These are phyloP conservation scores for Sciurus vulgaris DNA, from an alignment of 2,797 vertebrate genomes.

Conservation along the genomic window DNA sequence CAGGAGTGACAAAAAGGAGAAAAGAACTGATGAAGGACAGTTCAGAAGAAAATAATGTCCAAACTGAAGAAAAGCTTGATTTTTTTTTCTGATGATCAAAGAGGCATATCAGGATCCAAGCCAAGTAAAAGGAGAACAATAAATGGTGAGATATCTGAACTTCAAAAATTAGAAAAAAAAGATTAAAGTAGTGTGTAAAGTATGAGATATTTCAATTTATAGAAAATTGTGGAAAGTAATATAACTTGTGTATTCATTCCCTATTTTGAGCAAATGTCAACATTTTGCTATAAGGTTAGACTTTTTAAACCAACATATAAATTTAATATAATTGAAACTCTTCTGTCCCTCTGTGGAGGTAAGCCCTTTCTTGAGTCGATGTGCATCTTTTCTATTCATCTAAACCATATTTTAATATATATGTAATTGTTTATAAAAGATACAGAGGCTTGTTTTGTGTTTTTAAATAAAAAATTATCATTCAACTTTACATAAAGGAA, in stretches of 20 bases:
- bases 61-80: not conserved
- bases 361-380: not conserved
- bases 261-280: not conserved
- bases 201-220: not conserved
- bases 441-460: not conserved
- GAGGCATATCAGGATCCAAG: not conserved
- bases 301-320: not conserved
- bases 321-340: slow-evolving; percentile 11
- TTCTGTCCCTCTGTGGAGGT: not conserved
- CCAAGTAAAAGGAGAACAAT: not conserved
- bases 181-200: not conserved
- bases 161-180: not conserved
- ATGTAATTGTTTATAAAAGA: not conserved
- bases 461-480: not conserved
- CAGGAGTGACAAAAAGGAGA: not conserved
- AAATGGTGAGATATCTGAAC: not conserved
- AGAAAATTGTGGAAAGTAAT: not conserved
- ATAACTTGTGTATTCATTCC: not conserved
- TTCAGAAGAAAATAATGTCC: not conserved
- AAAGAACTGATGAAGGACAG: not conserved
- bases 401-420: not conserved
- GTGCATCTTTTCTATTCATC: not conserved
- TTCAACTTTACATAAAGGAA: not conserved
- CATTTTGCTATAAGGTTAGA: not conserved
- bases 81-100: not conserved